Conservation (phyloP, 53 echinoderm and acorn worm genomes). For the Temnopleurus reevesii region DNA sequence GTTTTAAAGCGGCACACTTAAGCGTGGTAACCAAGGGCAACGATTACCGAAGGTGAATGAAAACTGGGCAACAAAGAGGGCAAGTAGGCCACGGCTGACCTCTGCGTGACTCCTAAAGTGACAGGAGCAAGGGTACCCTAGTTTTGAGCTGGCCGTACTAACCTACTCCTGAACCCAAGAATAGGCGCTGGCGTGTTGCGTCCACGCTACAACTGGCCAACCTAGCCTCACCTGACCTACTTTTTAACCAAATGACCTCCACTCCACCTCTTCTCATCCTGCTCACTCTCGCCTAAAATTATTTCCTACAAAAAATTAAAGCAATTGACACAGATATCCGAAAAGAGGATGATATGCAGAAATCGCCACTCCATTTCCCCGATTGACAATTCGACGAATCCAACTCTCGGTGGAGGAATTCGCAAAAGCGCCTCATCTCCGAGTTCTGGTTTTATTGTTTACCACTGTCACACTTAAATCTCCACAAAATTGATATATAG, state of each 20-base stretch:
- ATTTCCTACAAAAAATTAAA: constrained; percentile 27
- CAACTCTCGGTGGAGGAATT: neutral
- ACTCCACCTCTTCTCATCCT: constrained; percentile 10
- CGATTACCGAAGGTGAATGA: constrained; percentile 27
- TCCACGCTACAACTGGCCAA: neutral
- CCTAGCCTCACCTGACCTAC: constrained; percentile 55
- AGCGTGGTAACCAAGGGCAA: constrained; percentile 6
- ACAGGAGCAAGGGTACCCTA: constrained; percentile 37
- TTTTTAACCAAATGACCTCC: constrained; percentile 31
- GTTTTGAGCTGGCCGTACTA: constrained; percentile 39
- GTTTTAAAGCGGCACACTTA: neutral
- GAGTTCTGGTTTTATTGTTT: neutral
- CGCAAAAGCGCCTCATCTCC: neutral
- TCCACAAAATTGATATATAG: constrained; percentile 15
- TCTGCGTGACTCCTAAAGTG: neutral
- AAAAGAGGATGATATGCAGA: neutral
- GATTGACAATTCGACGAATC: constrained; percentile 31
- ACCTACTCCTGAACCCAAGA: constrained; percentile 16
- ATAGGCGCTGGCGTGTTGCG: constrained; percentile 21
- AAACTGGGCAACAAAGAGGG: constrained; percentile 1
- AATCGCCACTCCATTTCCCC: constrained; percentile 30
- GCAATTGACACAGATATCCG: constrained; percentile 6
- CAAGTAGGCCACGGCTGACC: constrained; percentile 34
- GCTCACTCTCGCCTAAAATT: neutral
- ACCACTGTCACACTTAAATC: neutral